phyloP scores from a whole-genome alignment of 2,797 vertebrate species.

The Emys orbicularis region DNA sequence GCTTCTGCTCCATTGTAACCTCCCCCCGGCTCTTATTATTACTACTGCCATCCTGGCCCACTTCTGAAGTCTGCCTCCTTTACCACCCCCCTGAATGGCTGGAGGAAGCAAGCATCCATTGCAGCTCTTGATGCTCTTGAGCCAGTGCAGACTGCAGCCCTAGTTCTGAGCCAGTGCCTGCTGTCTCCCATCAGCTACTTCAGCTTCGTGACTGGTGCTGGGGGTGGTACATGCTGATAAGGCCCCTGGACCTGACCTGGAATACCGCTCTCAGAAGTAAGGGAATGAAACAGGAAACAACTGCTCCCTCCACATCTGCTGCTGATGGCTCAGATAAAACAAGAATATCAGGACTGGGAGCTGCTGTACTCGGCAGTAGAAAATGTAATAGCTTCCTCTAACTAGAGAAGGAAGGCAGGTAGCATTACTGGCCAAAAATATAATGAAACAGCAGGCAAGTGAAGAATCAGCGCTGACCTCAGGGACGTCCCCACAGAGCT shows the following conservation, averaged over 20 bases:
- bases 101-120: background rate
- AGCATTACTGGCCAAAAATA: background rate
- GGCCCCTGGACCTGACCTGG: background rate
- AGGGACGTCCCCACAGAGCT: background rate
- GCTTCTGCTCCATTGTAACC: background rate
- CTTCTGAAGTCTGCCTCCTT: background rate
- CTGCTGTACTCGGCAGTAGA: background rate
- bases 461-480: background rate
- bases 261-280: background rate
- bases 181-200: background rate
- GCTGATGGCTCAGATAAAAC: background rate
- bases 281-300: background rate
- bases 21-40: background rate
- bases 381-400: background rate
- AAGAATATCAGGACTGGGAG: background rate
- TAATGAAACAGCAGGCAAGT: background rate
- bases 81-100: background rate
- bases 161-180: background rate
- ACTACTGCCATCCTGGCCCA: background rate
- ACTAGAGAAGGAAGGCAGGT: background rate
- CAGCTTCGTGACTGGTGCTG: background rate
- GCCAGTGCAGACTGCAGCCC: too few relatives aligned
- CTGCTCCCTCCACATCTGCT: background rate
- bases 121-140: background rate
- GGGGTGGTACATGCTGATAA: background rate